phyloP scores from a whole-genome alignment of 2,113 vertebrate genomes.

The Pantherophis guttatus region DNA sequence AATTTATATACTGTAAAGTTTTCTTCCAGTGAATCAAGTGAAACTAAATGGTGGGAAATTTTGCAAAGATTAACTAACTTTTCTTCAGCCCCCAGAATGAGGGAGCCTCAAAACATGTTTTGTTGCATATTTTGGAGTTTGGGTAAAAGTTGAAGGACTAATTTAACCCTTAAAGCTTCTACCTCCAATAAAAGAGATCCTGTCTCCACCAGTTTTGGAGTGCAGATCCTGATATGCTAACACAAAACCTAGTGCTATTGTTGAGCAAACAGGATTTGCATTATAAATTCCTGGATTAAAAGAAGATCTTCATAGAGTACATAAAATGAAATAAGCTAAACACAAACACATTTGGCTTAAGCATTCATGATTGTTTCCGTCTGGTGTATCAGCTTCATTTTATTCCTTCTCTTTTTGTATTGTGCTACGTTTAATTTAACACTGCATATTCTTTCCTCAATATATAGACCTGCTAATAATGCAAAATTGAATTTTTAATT shows the following conservation, averaged over 20 bases:
- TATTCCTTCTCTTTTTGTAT: conserved; percentile 53
- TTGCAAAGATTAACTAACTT: neutral
- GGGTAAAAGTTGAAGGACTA: neutral
- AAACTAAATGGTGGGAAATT: neutral
- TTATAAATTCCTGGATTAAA: neutral
- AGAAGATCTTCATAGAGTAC: neutral
- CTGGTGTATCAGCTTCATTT: conserved; percentile 58
- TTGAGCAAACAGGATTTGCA: neutral
- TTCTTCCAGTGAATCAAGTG: neutral
- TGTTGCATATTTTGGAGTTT: neutral
- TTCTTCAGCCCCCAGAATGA: neutral
- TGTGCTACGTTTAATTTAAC: conserved; percentile 62
- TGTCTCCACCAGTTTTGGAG: neutral
- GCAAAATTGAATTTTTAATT: conserved; percentile 67
- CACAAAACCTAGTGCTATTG: neutral
- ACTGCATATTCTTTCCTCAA: conserved; percentile 57
- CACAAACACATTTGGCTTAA: conserved; percentile 54
- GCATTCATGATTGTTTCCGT: conserved; percentile 52
- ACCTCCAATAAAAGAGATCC: neutral
- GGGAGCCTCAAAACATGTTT: neutral
- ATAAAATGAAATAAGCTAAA: conserved; percentile 33
- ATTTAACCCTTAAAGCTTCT: neutral
- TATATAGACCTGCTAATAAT: conserved; percentile 61
- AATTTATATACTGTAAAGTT: neutral
- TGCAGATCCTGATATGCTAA: neutral